phyloP scores from a whole-genome alignment of 2,888 invertebrate genomes.

The Incurvaria masculella region DNA sequence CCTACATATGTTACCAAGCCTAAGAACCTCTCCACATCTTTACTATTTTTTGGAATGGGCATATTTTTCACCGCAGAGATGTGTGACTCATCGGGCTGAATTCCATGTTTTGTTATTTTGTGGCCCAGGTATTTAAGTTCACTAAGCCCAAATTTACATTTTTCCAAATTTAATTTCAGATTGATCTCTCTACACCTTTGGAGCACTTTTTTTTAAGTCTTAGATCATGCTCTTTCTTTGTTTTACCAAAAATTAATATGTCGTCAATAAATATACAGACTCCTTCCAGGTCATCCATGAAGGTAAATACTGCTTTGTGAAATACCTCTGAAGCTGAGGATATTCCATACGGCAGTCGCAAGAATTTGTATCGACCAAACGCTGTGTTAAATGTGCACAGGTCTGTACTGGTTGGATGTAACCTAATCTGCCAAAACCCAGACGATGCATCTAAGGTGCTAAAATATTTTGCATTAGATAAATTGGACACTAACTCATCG shows the following conservation, averaged over 20 bases:
- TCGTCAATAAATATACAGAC: slow-evolving; percentile 16
- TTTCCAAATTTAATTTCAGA: slow-evolving; percentile 9
- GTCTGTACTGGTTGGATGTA: slow-evolving; percentile 12
- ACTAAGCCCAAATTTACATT: slow-evolving; percentile 7
- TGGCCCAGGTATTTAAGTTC: slow-evolving; percentile 10
- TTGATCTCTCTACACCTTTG: not conserved
- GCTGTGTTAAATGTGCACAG: slow-evolving; percentile 18
- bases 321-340: slow-evolving; percentile 17
- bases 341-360: slow-evolving; percentile 18
- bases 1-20: slow-evolving; percentile 14
- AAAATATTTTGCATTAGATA: slow-evolving; percentile 10
- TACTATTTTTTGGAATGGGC: slow-evolving; percentile 9
- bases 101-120: too few species aligned
- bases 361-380: slow-evolving; percentile 17
- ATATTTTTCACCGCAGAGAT: slow-evolving; percentile 9
- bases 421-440: slow-evolving; percentile 5
- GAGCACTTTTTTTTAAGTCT: too few species aligned
- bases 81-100: slow-evolving; percentile 11
- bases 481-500: slow-evolving; percentile 10
- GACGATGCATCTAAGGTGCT: slow-evolving; percentile 6
- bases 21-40: too few species aligned
- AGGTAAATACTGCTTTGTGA: slow-evolving; percentile 14
- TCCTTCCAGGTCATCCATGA: slow-evolving; percentile 15
- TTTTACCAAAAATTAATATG: slow-evolving; percentile 10
- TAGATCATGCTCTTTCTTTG: slow-evolving; percentile 5